A percentile compares a stretch with the other conserved stretches of the same genome.
These are phyloP conservation scores for Okamejei kenojei DNA, from an alignment of 2,797 vertebrate species.

Conservation along the genomic window DNA sequence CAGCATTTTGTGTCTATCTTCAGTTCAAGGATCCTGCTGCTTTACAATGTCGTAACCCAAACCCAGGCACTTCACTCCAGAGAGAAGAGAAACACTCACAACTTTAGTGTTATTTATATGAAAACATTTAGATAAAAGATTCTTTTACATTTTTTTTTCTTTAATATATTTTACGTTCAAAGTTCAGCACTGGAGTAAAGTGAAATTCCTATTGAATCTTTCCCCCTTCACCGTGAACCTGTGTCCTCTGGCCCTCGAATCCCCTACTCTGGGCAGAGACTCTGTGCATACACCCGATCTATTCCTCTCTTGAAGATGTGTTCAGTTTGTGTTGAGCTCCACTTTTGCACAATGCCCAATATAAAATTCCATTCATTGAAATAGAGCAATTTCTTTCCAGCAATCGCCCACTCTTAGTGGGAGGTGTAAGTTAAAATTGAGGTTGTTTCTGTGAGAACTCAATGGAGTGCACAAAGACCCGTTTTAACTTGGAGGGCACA, in stretches of 20 bases:
- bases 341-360: background rate
- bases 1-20: too few species aligned
- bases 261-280: too few species aligned
- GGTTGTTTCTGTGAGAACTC: background rate
- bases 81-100: background rate
- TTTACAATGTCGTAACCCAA: background rate
- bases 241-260: too few species aligned
- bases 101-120: background rate
- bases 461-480: background rate
- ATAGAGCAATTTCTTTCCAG: background rate
- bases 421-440: background rate
- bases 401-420: background rate
- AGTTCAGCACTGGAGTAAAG: background rate
- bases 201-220: too few species aligned
- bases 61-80: background rate
- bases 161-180: background rate
- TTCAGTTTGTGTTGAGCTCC: background rate
- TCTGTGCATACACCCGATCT: too few species aligned
- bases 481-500: background rate
- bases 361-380: background rate
- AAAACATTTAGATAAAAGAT: background rate
- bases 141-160: background rate
- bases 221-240: too few species aligned
- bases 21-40: background rate
- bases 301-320: too few species aligned